phyloP scores from a whole-genome alignment of 2,888 invertebrate genomes.

The Chrysolina americana region DNA sequence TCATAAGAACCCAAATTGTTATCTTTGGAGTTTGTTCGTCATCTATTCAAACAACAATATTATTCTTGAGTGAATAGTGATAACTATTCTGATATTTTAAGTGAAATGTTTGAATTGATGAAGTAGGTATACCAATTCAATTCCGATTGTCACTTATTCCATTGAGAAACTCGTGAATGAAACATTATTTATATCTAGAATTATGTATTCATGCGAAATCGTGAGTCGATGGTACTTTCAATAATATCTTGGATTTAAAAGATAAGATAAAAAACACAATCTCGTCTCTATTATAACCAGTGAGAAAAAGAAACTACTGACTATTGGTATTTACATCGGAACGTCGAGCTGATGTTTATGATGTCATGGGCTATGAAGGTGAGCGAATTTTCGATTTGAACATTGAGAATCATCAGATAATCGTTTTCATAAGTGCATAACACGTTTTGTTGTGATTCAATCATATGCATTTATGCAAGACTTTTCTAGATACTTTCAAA shows the following conservation, averaged over 20 bases:
- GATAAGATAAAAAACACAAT: conserved; percentile 15
- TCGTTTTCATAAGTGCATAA: not conserved
- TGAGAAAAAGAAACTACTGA: not conserved
- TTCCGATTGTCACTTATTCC: too few species aligned
- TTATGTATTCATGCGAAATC: not conserved
- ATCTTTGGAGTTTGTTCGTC: too few species aligned
- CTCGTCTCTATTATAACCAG: not conserved
- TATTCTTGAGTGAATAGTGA: too few species aligned
- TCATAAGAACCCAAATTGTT: too few species aligned
- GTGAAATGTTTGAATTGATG: too few species aligned
- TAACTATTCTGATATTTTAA: too few species aligned
- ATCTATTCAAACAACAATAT: too few species aligned
- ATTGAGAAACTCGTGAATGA: not conserved
- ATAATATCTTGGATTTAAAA: conserved; percentile 11
- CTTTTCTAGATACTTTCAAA: too few species aligned
- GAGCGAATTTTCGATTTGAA: conserved; percentile 28
- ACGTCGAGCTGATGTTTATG: conserved; percentile 17
- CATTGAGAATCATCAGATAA: not conserved
- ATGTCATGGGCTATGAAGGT: conserved; percentile 38
- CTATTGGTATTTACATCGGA: not conserved
- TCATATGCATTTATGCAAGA: not conserved
- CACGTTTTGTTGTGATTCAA: not conserved
- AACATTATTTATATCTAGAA: not conserved
- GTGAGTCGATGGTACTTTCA: not conserved
- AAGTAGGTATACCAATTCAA: not conserved